Evolutionary conservation across 1,140 invertebrate species (phyloP).

Genomic region (Drosophila lowei): DNA sequence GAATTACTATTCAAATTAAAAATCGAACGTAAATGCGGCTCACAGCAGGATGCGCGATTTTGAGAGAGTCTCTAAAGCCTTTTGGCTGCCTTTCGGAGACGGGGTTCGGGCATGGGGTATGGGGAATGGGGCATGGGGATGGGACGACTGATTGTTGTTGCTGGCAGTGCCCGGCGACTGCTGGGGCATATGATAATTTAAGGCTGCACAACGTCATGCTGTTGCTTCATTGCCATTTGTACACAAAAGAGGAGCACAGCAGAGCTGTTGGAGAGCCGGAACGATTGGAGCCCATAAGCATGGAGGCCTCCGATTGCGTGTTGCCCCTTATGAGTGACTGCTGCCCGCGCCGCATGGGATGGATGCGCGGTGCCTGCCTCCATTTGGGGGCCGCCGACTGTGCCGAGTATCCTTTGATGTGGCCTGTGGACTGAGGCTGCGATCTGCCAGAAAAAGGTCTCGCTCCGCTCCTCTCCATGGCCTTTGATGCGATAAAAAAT

Average conservation of each 20-base stretch:
- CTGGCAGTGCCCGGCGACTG: conserved; percentile 38
- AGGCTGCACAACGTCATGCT: conserved; percentile 80
- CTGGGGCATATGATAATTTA: conserved; percentile 79
- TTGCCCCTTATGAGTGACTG: conserved; percentile 75
- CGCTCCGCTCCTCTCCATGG: conserved; percentile 24
- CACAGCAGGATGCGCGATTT: conserved; percentile 78
- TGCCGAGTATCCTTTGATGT: conserved; percentile 80
- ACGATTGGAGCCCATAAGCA: conserved; percentile 33
- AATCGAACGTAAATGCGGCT: conserved; percentile 80
- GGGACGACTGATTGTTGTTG: conserved; percentile 57
- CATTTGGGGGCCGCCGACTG: conserved; percentile 69
- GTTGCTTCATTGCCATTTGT: conserved; percentile 79
- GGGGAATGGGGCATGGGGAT: conserved; percentile 15
- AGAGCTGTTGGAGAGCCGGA: not conserved
- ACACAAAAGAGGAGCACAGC: conserved; percentile 50
- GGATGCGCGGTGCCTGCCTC: conserved; percentile 41
- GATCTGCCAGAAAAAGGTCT: conserved; percentile 19
- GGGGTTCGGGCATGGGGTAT: not conserved
- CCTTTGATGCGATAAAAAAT: conserved; percentile 82
- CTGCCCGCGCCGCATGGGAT: conserved; percentile 65
- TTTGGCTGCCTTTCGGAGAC: conserved; percentile 22
- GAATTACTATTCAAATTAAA: conserved; percentile 77
- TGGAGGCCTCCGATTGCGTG: conserved; percentile 52
- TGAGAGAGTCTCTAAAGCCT: conserved; percentile 44
- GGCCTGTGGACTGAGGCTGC: conserved; percentile 27